Evolutionary conservation across 2,888 invertebrate genomes (phyloP).

Genomic region (Synergus itoensis): DNA sequence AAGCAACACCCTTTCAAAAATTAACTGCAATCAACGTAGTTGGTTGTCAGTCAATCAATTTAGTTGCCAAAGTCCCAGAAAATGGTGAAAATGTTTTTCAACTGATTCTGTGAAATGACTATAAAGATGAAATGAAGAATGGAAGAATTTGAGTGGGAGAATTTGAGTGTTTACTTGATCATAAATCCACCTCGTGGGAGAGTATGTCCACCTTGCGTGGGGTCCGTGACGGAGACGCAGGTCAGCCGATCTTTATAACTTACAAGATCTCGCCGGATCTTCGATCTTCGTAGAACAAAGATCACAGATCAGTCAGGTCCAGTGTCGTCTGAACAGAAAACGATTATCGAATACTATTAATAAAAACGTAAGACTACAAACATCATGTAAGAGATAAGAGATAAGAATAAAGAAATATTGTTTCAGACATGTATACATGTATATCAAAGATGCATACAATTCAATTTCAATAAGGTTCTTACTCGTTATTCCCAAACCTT

Average conservation of each 20-base stretch:
- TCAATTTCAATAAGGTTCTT: no score
- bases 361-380: conserved; percentile 49
- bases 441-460: neutral
- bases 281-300: conserved; percentile 55
- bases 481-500: no score
- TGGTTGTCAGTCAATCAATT: no score
- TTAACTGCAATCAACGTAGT: no score
- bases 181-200: conserved; percentile 69
- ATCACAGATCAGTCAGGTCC: conserved; percentile 50
- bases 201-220: conserved; percentile 69
- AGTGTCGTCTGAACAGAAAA: conserved; percentile 23
- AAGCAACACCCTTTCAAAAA: no score
- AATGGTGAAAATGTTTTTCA: no score
- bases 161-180: conserved; percentile 43
- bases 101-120: neutral
- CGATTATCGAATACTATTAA: conserved; percentile 34
- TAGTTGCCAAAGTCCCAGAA: no score
- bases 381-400: conserved; percentile 33
- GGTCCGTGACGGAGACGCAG: conserved; percentile 68
- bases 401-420: neutral
- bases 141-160: neutral
- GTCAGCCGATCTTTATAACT: conserved; percentile 61
- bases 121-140: conserved; percentile 45
- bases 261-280: conserved; percentile 53
- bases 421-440: neutral